phyloP scores from a whole-genome alignment of 2,797 vertebrate species.

The Picus viridis region DNA sequence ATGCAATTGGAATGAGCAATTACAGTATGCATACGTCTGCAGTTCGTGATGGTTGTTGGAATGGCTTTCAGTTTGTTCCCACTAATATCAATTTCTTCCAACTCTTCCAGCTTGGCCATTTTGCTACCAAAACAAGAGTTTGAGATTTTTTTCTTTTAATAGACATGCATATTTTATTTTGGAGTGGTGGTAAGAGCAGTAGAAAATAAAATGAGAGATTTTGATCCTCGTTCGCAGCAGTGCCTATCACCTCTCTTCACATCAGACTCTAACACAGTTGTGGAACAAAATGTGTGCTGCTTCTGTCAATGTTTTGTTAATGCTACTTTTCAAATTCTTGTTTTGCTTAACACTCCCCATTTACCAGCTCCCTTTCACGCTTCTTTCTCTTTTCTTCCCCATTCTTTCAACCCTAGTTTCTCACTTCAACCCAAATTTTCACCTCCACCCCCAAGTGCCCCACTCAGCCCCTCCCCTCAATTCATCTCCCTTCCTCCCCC shows the following conservation, averaged over 20 bases:
- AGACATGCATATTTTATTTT: not conserved
- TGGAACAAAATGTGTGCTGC: not conserved
- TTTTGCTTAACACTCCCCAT: not conserved
- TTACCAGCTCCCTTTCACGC: not conserved
- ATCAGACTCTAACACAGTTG: not conserved
- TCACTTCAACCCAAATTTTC: not conserved
- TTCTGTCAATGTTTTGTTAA: not conserved
- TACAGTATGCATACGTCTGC: slow-evolving; percentile 93
- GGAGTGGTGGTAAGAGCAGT: not conserved
- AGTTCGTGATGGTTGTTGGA: slow-evolving; percentile 95
- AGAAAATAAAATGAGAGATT: not conserved
- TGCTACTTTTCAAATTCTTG: not conserved
- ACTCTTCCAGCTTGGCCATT: slow-evolving; percentile 98
- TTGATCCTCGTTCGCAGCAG: not conserved
- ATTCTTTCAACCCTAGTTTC: not conserved
- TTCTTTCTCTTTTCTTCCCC: not conserved
- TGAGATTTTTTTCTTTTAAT: not conserved
- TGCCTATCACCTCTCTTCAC: not conserved
- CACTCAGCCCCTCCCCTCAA: not conserved
- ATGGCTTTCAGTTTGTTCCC: slow-evolving; percentile 96
- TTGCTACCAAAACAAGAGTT: slow-evolving; percentile 82
- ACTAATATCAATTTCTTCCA: slow-evolving; percentile 96
- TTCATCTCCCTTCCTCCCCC: not conserved
- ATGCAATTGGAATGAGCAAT: slow-evolving; percentile 96
- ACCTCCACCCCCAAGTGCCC: not conserved